Evolutionary conservation across 2,113 vertebrate species (phyloP), one percentile per base, ranked within the genome.

Genomic region (Cebus imitator): DNA sequence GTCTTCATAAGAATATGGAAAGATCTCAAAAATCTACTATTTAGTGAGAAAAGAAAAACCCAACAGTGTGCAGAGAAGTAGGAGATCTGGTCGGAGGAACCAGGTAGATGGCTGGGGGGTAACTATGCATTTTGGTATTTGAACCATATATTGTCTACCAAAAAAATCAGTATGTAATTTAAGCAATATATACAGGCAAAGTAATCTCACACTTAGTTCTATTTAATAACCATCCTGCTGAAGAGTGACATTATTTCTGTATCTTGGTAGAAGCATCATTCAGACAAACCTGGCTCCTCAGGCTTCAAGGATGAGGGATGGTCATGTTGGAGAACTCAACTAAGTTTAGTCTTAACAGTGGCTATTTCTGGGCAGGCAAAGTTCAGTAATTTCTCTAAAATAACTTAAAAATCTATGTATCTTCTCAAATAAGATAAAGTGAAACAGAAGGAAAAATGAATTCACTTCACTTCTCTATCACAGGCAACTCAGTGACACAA

Each of bases 161-260:
- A 17, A 32, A 50, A 37, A 6, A 32, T 30, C 68, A 30, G 57
- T 2, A 8, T 0, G 11, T 32, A 3, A 45, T 37, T 8, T 57
- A 40, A 87, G 75, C 2, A 35, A 43, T 35, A 23, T 5, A 21
- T n/a, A 18, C 25, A 23, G 17, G 27, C 40, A 43, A 78, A 93
- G 32, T 50, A 14, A 48, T 11, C 76, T 58, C 50, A 30, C 6
- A 23, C 27, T 9, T 32, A 2, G 37, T 61, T 61, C 52, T 58
- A 8, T 14, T 88, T 55, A 27, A 9, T 10, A n/a, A 8, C 13
- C 30, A 70, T 5, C 6, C 27, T 10, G 14, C 20, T 17, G 3
- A 52, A 21, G n/a, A 78, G 6, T 5, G 72, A 61, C 23, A 35
- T n/a, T 3, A 17, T 10, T 12, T 30, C 13, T n/a, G 0, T 0